phyloP scores from a whole-genome alignment of 2,113 vertebrate species.

The Phyllopteryx taeniolatus region DNA sequence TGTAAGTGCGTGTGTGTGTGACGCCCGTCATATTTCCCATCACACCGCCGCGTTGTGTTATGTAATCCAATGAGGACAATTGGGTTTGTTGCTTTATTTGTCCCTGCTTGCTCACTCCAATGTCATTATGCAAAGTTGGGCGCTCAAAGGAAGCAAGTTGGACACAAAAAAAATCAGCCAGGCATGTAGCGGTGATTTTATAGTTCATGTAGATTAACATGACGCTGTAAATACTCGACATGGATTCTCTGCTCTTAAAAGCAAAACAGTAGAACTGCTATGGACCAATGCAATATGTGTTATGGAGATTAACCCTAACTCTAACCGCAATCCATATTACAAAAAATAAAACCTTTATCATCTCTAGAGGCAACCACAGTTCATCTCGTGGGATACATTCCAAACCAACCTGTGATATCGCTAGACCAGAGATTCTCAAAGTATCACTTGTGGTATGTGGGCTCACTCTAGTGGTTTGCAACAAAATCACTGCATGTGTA shows the following conservation, averaged over 20 bases:
- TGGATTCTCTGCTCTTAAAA: neutral
- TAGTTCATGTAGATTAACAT: neutral
- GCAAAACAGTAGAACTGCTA: neutral
- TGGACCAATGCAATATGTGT: neutral
- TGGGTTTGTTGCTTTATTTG: slow-evolving; percentile 24
- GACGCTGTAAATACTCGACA: neutral
- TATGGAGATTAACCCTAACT: neutral
- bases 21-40: slow-evolving; percentile 34
- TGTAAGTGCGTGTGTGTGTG: neutral
- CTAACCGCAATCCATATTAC: too few species aligned
- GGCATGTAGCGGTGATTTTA: neutral
- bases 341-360: too few species aligned
- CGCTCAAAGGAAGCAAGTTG: slow-evolving; percentile 30
- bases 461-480: too few species aligned
- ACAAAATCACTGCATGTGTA: too few species aligned
- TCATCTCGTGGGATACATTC: too few species aligned
- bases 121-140: slow-evolving; percentile 38
- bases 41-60: slow-evolving; percentile 37
- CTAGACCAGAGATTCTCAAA: too few species aligned
- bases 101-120: slow-evolving; percentile 21
- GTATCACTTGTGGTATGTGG: too few species aligned
- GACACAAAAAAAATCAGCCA: slow-evolving; percentile 8
- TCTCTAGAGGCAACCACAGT: too few species aligned
- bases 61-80: slow-evolving; percentile 49
- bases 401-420: too few species aligned